Evolutionary conservation across 2,113 vertebrate species (phyloP).

Genomic region (Parotia lawesii): DNA sequence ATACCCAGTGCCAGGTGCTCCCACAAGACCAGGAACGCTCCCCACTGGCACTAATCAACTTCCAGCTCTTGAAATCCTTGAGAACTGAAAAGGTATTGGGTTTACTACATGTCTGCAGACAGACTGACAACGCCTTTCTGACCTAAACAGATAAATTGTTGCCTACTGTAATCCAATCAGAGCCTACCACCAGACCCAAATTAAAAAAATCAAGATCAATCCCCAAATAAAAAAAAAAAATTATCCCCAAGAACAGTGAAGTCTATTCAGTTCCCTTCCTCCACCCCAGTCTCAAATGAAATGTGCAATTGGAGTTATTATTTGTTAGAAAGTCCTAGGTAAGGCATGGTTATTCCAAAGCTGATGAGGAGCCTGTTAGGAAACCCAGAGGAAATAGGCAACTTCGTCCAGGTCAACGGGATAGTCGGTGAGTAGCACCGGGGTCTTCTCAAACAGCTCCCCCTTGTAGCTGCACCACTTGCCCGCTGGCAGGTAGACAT

Average conservation of each 20-base stretch:
- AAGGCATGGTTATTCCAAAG: slow-evolving; percentile 45
- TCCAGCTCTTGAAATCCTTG: not conserved
- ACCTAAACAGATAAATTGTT: not conserved
- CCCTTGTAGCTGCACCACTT: slow-evolving; percentile 96
- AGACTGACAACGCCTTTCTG: not conserved
- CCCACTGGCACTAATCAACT: not conserved
- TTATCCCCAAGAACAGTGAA: not conserved
- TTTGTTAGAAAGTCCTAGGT: slow-evolving; percentile 15
- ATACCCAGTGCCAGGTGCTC: not conserved
- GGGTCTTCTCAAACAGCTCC: slow-evolving; percentile 88
- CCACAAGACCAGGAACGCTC: fast-evolving
- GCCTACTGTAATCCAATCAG: fast-evolving
- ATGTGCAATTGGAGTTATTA: slow-evolving; percentile 43
- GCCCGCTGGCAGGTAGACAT: slow-evolving; percentile 90
- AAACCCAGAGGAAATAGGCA: slow-evolving; percentile 88
- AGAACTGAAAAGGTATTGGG: not conserved
- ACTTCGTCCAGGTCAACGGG: slow-evolving; percentile 75
- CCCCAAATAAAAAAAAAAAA: not conserved
- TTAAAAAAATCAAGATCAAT: not conserved
- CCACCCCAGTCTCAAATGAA: not conserved
- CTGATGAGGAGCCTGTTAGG: not conserved
- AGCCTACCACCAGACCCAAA: not conserved
- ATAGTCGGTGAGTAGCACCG: slow-evolving; percentile 38
- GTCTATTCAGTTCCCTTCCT: not conserved
- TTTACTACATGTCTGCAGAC: not conserved